These are phyloP conservation scores for Scaptomyza flava DNA, from an alignment of 2,888 invertebrate genomes.

Conservation along the genomic window DNA sequence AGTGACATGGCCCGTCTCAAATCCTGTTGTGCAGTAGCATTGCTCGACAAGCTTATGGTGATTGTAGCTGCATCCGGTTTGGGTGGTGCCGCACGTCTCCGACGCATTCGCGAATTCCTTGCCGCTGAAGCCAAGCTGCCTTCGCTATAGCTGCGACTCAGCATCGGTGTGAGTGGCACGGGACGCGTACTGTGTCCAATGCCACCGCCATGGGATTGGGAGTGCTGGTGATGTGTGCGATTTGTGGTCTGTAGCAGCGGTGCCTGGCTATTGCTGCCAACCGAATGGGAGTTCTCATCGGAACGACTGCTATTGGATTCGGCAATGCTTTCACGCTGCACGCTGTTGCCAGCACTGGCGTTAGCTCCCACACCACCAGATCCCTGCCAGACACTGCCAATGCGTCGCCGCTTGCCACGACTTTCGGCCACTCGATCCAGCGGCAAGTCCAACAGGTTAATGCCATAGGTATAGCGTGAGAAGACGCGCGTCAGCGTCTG, in stretches of 20 bases:
- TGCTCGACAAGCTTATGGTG: constrained; percentile 43
- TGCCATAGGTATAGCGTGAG: constrained; percentile 96
- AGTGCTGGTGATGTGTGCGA: constrained; percentile 68
- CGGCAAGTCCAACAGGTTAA: constrained; percentile 95
- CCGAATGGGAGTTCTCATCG: constrained; percentile 70
- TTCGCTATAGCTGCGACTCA: constrained; percentile 86
- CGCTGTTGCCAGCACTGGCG: constrained; percentile 39
- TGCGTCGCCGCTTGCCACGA: constrained; percentile 89
- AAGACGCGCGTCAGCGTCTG: constrained; percentile 97
- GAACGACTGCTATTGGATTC: constrained; percentile 79
- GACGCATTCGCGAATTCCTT: constrained; percentile 69
- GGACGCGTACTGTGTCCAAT: constrained; percentile 51
- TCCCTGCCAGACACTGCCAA: constrained; percentile 84
- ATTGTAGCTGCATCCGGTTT: constrained; percentile 21
- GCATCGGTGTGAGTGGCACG: constrained; percentile 75
- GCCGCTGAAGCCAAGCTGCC: constrained; percentile 85
- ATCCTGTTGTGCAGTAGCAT: constrained; percentile 44
- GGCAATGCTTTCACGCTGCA: constrained; percentile 68
- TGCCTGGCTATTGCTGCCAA: constrained; percentile 44
- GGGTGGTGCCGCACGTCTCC: constrained; percentile 64
- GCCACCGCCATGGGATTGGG: constrained; percentile 59
- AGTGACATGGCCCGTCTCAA: constrained; percentile 78
- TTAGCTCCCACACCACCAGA: constrained; percentile 54
- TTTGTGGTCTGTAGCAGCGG: constrained; percentile 30
- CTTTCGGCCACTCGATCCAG: constrained; percentile 91